A percentile compares a stretch with the other conserved stretches of the same genome.
Conservation (phyloP, 2,113 vertebrate species). For the Himantopus leucocephalus region DNA sequence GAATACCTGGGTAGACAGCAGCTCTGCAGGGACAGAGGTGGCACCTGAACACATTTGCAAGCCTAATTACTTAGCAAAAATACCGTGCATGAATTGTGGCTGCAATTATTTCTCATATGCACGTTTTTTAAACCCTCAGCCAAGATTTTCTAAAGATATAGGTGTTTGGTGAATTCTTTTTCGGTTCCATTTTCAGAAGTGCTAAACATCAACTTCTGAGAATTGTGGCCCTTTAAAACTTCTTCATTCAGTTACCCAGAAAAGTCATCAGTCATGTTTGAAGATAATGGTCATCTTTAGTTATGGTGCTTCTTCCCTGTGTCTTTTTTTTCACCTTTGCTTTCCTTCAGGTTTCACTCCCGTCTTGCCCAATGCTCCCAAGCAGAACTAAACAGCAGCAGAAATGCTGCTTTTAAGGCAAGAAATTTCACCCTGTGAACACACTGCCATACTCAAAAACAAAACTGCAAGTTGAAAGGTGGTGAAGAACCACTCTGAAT, state of each 20-base stretch:
- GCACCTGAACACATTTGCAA: too few species aligned
- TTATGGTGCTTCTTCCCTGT: not conserved
- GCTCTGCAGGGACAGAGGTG: too few species aligned
- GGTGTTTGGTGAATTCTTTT: not conserved
- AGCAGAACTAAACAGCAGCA: not conserved
- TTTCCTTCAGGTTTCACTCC: not conserved
- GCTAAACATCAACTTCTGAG: not conserved
- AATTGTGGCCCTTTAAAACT: not conserved
- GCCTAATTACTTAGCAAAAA: too few species aligned
- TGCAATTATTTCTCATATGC: too few species aligned
- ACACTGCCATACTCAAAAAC: not conserved
- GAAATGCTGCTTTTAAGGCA: not conserved
- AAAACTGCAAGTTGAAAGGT: not conserved
- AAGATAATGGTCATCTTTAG: not conserved
- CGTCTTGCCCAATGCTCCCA: not conserved
- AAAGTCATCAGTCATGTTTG: not conserved
- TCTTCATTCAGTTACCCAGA: not conserved
- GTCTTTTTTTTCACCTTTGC: not conserved
- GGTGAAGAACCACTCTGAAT: not conserved
- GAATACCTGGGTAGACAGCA: too few species aligned
- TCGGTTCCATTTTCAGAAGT: not conserved
- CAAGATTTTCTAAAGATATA: not conserved
- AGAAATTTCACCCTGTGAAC: not conserved
- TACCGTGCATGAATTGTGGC: too few species aligned
- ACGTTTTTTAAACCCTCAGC: too few species aligned